phyloP scores from a whole-genome alignment of 1,140 invertebrate species.

The Campodea augens region DNA sequence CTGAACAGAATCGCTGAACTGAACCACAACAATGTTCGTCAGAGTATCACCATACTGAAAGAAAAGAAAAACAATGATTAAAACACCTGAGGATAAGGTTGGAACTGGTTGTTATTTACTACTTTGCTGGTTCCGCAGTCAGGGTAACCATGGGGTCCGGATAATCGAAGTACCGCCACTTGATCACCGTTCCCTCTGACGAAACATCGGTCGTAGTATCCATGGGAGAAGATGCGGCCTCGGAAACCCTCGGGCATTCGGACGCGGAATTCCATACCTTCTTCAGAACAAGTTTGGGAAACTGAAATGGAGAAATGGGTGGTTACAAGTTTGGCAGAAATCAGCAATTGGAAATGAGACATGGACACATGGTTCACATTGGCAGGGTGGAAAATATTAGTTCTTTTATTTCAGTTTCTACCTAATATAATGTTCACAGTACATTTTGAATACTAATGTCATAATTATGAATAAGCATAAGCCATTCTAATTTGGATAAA shows the following conservation, averaged over 20 bases:
- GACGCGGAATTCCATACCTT: conserved; percentile 82
- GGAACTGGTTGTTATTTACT: too few species aligned
- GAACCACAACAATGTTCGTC: conserved; percentile 84
- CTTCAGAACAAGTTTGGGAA: conserved; percentile 73
- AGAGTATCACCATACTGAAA: conserved; percentile 70
- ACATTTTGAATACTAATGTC: too few species aligned
- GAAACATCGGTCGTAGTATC: conserved; percentile 77
- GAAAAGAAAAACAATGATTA: conserved; percentile 10
- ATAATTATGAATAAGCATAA: too few species aligned
- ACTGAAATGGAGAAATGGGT: conserved; percentile 37
- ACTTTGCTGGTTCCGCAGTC: conserved; percentile 73
- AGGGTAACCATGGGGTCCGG: conserved; percentile 70
- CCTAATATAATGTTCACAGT: too few species aligned
- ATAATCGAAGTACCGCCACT: conserved; percentile 60
- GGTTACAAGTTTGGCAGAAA: too few species aligned
- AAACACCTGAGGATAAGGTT: too few species aligned
- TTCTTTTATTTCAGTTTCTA: too few species aligned
- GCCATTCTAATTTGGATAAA: too few species aligned
- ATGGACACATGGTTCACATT: too few species aligned
- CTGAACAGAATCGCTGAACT: conserved; percentile 83
- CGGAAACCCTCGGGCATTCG: conserved; percentile 70
- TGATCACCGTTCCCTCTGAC: conserved; percentile 72
- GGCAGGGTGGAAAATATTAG: too few species aligned
- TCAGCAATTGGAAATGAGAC: too few species aligned
- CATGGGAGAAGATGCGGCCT: conserved; percentile 77